Base-by-base conservation (phyloP, 1,140 invertebrate species). In the Danaus melanippus region DNA sequence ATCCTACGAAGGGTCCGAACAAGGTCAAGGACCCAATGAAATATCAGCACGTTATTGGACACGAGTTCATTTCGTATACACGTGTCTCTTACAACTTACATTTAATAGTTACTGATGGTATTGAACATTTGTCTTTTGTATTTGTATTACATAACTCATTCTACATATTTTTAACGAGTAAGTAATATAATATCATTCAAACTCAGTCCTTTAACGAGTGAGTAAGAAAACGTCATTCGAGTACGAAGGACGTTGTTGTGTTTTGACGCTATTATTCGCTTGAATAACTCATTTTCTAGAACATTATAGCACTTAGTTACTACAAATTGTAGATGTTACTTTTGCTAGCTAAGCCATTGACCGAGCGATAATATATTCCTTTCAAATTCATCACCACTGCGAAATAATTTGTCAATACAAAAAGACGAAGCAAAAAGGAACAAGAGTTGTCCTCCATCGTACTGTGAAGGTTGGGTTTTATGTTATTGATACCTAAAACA, bases 351-450 rank as follows among this genome's bases (percentile, higher is more conserved):
- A 46, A 59, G 72, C 46, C 70, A 66, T 69, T 59, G 73, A 77
- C 74, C 74, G 63, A 47, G 40, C 51, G 58, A 62, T 76, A 79
- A 79, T 81, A 54, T 81, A 80, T 81, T 84, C 80, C 68, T 77
- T 81, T 71, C 67, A 77, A 84, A 76, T 68, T 69, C 66, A 69
- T 61, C 64, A 71, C 64, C 69, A 79, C 76, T 83, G 66, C 72
- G 61, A 76, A 64, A 76, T 71, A 79, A 73, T 74, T 76, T 79
- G 72, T 76, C 60, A 58, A 69, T 61, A 69, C 69, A 81, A 84
- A 81, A 84, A 79, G 62, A 68, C 60, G 60, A 55, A 53, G 53
- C 57, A 66, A 70, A 76, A 81, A 79, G 74, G 55, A 71, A 69
- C 60, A 58, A 62, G 50, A 67, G 56, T 39, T 64, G 74, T 76